phyloP scores from a whole-genome alignment of 2,113 vertebrate genomes.

The Megaceryle maxima region DNA sequence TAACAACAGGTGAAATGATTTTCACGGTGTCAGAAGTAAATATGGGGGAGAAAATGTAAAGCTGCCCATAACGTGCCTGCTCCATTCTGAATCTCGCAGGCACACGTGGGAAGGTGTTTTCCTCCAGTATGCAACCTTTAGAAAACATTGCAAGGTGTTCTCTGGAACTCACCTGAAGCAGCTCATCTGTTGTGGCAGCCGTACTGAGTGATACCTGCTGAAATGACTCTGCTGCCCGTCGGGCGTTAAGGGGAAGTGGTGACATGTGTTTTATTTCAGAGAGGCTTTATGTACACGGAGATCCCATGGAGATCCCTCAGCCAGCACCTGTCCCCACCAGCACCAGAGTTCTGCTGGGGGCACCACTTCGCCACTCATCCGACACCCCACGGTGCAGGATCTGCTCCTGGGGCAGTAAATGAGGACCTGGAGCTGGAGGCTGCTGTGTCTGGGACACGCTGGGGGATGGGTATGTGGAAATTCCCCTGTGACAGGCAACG shows the following conservation, averaged over 20 bases:
- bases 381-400: fast-evolving
- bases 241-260: background rate
- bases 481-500: background rate
- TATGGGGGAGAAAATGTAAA: background rate
- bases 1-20: background rate
- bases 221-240: background rate
- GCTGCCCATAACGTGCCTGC: background rate
- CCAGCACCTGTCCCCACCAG: background rate
- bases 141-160: background rate
- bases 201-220: no score
- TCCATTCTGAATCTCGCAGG: background rate
- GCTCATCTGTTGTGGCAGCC: background rate
- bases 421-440: background rate
- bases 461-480: background rate
- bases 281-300: background rate
- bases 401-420: background rate
- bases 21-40: background rate
- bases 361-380: background rate
- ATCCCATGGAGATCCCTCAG: background rate
- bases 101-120: background rate
- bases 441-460: fast-evolving
- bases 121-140: background rate
- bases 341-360: background rate
- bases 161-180: background rate
- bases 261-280: background rate